Evolutionary conservation across 1,140 invertebrate species (phyloP), one percentile per base, ranked within the genome.

Genomic region (Orchestia grillus): DNA sequence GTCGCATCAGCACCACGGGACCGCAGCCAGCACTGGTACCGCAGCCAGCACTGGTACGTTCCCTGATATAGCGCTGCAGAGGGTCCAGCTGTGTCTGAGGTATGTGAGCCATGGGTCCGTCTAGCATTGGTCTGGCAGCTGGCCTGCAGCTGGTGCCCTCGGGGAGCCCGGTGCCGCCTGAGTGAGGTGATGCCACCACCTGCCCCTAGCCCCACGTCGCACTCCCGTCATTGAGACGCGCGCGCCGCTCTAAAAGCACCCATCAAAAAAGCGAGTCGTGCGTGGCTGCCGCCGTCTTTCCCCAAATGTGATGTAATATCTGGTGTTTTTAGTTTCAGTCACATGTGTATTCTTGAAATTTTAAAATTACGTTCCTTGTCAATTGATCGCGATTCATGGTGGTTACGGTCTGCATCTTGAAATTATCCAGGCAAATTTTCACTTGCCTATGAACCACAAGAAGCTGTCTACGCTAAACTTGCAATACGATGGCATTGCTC

Each of bases 131-230:
- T 44, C 41, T 90, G 88, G 44, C 92, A 94, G 92, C 92, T 47
- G 92, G 92, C 92, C 43, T 94, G 92, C 92, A 94, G 92, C 92
- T 94, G 92, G 92, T 94, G 44, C 92, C 92, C 92, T 94, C 41
- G 44, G 92, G 92, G 92, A 40, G 44, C 92, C 44, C 44, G 92
- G 92, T 47, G 92, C 92, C 43, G 92, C 36, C 92, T 94, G 43
- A 45, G 92, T 47, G 40, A 16, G 41, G 44, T 4, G 88, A 77
- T 77, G 62, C 62, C 62, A 77, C 92, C 92, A 94, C 92, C 92
- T 94, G 92, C 92, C 92, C 36, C 43, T 40, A 40, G 3, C 88
- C 88, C 88, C 41, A 90, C 88, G 47, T 53, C 47, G 6, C 6
- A 53, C 47, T 53, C 1, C 62, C 62, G 62, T 77, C 62, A 77